A percentile compares a stretch with the other conserved stretches of the same genome.
Evolutionary conservation across 2,797 vertebrate genomes (phyloP).

Genomic region (Gambelia wislizenii): DNA sequence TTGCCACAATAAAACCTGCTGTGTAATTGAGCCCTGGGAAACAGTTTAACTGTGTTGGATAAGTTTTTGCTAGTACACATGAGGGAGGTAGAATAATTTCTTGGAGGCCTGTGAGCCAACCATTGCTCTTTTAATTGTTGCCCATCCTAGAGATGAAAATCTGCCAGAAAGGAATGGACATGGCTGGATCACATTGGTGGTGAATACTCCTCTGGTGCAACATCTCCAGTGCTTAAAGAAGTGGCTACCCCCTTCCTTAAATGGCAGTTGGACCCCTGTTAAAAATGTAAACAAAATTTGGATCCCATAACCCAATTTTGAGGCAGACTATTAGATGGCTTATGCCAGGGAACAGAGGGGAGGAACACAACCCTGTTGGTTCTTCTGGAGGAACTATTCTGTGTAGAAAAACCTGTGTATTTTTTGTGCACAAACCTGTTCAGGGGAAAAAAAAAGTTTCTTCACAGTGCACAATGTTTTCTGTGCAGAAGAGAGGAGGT

Average conservation of each 20-base stretch:
- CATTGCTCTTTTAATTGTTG: not conserved
- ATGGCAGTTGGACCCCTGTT: not conserved
- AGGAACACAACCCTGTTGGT: not conserved
- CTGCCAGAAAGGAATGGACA: not conserved
- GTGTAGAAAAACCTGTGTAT: no score
- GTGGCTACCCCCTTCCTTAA: no score
- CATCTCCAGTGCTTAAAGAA: no score
- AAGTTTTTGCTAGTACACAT: not conserved
- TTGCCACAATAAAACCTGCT: no score
- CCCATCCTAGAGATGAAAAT: not conserved
- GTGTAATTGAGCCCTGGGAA: no score
- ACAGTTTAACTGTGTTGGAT: not conserved
- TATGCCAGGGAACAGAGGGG: not conserved
- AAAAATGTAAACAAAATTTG: not conserved
- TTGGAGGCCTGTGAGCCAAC: not conserved
- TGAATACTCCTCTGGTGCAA: not conserved
- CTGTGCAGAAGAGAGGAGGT: no score
- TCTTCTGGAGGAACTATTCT: not conserved
- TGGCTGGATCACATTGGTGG: not conserved
- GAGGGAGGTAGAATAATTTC: not conserved
- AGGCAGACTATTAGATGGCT: not conserved
- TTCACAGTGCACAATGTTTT: no score
- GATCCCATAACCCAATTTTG: not conserved
- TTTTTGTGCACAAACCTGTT: no score
- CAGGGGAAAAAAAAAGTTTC: no score